These are phyloP conservation scores for Amphibalanus amphitrite DNA, from an alignment of 1,140 invertebrate species.

Conservation along the genomic window DNA sequence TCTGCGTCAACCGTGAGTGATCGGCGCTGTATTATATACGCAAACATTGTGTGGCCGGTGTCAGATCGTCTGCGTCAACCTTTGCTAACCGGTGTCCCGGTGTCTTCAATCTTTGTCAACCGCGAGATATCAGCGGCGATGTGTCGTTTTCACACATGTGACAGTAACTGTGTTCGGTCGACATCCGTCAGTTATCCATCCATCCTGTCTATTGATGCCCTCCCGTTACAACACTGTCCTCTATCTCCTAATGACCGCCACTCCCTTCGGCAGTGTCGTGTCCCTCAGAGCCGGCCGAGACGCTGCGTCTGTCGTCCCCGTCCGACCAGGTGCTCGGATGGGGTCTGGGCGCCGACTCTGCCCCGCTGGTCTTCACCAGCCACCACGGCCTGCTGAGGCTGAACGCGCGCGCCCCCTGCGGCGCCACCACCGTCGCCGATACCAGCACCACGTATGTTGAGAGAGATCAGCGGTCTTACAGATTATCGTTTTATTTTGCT, in stretches of 20 bases:
- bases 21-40: no score
- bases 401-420: slow-evolving; percentile 3
- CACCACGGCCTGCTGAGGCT: slow-evolving; percentile 5
- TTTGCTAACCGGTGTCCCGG: no score
- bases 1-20: not conserved
- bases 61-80: not conserved
- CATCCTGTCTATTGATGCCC: no score
- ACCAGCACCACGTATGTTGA: not conserved
- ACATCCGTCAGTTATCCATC: no score
- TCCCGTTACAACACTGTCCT: no score
- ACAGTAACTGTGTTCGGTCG: no score
- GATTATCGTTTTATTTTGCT: no score
- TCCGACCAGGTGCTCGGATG: slow-evolving; percentile 14
- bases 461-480: no score
- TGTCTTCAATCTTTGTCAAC: no score
- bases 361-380: slow-evolving; percentile 17
- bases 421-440: not conserved
- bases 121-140: no score
- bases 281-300: not conserved
- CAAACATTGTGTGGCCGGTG: not conserved
- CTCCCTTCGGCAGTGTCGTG: not conserved
- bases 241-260: no score
- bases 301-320: not conserved
- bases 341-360: slow-evolving; percentile 17
- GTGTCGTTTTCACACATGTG: no score